Conservation (phyloP, 2,113 vertebrate species). For the Bambusicola thoracicus region DNA sequence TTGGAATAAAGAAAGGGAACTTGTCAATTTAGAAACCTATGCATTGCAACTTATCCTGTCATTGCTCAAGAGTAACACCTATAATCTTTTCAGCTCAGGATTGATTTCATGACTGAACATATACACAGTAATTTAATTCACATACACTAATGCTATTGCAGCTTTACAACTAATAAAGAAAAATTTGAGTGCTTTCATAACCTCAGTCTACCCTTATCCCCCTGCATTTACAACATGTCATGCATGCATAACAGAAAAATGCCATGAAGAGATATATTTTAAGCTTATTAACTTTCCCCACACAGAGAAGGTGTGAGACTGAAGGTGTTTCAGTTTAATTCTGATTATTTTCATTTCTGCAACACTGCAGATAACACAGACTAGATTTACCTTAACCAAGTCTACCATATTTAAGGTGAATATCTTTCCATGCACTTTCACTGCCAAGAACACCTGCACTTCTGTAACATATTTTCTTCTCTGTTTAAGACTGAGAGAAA, state of each 20-base stretch:
- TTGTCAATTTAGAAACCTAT: not conserved
- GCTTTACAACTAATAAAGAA: slow-evolving; percentile 33
- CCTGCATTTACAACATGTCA: slow-evolving; percentile 24
- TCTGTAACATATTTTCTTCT: not conserved
- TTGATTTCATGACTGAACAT: slow-evolving; percentile 25
- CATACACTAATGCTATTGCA: not conserved
- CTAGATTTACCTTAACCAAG: slow-evolving; percentile 16
- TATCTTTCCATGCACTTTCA: not conserved
- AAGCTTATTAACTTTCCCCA: slow-evolving; percentile 41
- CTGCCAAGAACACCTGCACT: slow-evolving; percentile 11
- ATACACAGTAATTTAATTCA: slow-evolving; percentile 39
- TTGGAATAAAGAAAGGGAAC: not conserved
- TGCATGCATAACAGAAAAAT: slow-evolving; percentile 23
- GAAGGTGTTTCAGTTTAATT: slow-evolving; percentile 46
- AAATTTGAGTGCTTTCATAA: slow-evolving; percentile 17
- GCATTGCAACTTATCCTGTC: not conserved
- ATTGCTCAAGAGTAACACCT: not conserved
- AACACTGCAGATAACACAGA: not conserved
- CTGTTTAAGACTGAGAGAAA: not conserved
- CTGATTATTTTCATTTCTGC: slow-evolving; percentile 34
- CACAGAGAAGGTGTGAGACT: not conserved
- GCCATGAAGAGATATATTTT: slow-evolving; percentile 9
- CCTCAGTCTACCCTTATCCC: slow-evolving; percentile 13
- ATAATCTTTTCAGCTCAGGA: slow-evolving; percentile 31
- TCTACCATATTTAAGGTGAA: slow-evolving; percentile 34